Percentiles rank a stretch among this genome's conserved stretches.
Conservation (phyloP, 2,888 invertebrate species). For the Rhagophthalmus giganteus region DNA sequence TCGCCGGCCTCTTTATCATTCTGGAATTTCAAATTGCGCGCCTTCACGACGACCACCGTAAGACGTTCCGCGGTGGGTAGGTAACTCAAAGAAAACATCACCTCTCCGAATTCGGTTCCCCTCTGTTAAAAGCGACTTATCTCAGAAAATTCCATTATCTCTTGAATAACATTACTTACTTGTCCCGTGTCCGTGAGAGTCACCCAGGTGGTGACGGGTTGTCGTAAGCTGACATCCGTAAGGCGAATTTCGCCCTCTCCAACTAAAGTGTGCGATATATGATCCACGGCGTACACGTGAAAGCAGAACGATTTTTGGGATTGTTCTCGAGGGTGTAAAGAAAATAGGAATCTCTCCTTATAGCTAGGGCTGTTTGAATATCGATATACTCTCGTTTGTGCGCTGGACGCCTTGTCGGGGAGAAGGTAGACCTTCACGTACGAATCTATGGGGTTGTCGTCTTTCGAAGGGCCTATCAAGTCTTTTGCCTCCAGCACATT, state of each 20-base stretch:
- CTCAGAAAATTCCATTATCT: too few relatives aligned
- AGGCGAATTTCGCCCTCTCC: constrained; percentile 72
- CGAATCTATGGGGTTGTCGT: constrained; percentile 66
- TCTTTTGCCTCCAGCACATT: constrained; percentile 79
- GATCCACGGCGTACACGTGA: constrained; percentile 68
- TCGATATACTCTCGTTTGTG: constrained; percentile 72
- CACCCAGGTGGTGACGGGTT: constrained; percentile 78
- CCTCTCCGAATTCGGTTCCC: constrained; percentile 72
- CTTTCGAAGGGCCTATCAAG: constrained; percentile 64
- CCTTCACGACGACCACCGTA: constrained; percentile 76
- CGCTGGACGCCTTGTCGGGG: constrained; percentile 69
- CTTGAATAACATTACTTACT: too few relatives aligned
- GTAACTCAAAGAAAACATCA: constrained; percentile 81
- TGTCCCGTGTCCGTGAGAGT: constrained; percentile 74
- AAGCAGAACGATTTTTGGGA: constrained; percentile 65
- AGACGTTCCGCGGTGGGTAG: constrained; percentile 80
- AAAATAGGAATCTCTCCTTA: constrained; percentile 75
- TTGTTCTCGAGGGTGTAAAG: constrained; percentile 63
- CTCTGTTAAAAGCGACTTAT: constrained; percentile 58
- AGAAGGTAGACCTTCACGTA: constrained; percentile 76
- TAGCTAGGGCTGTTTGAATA: constrained; percentile 72
- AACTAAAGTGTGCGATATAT: constrained; percentile 64
- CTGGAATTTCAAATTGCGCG: constrained; percentile 69
- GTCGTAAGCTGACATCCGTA: constrained; percentile 64
- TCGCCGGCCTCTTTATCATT: constrained; percentile 63